Conservation (phyloP, 2,797 vertebrate species). For the Liparis tanakae region DNA sequence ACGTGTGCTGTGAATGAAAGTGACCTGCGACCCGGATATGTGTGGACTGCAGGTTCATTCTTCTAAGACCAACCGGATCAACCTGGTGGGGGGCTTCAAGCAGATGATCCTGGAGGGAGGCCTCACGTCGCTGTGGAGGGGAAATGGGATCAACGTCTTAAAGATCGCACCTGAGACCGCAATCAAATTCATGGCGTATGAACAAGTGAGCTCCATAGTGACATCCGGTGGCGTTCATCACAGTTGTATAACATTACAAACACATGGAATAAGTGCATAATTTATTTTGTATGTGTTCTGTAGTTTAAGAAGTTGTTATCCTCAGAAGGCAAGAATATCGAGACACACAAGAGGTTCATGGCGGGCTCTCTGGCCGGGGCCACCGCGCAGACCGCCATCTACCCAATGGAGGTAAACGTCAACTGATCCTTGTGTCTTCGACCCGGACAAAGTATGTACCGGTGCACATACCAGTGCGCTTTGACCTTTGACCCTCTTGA, state of each 20-base stretch:
- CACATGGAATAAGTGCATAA: not conserved
- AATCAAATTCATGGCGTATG: conserved; percentile 98
- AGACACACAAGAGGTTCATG: conserved; percentile 90
- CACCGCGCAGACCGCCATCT: conserved; percentile 95
- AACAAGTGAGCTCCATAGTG: conserved; percentile 85
- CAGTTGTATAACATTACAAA: not conserved
- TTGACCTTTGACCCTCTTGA: conserved; percentile 2
- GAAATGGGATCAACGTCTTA: conserved; percentile 96
- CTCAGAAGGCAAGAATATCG: conserved; percentile 86
- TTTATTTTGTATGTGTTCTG: conserved; percentile 16
- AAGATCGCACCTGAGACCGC: conserved; percentile 99
- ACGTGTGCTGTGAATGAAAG: not conserved
- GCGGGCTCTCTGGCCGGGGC: conserved; percentile 96
- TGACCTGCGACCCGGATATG: not conserved
- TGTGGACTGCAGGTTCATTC: conserved; percentile 88
- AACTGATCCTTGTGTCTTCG: not conserved
- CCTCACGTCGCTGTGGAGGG: conserved; percentile 91
- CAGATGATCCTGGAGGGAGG: conserved; percentile 96
- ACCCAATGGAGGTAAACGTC: conserved; percentile 94
- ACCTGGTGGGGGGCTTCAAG: conserved; percentile 88
- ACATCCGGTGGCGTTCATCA: not conserved
- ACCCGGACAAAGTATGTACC: not conserved
- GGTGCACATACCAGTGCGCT: not conserved
- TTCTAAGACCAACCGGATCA: conserved; percentile 89
- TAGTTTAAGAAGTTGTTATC: conserved; percentile 95